Base-by-base conservation (phyloP, 1,140 invertebrate species). In the Pygmarrhopalites habei region DNA sequence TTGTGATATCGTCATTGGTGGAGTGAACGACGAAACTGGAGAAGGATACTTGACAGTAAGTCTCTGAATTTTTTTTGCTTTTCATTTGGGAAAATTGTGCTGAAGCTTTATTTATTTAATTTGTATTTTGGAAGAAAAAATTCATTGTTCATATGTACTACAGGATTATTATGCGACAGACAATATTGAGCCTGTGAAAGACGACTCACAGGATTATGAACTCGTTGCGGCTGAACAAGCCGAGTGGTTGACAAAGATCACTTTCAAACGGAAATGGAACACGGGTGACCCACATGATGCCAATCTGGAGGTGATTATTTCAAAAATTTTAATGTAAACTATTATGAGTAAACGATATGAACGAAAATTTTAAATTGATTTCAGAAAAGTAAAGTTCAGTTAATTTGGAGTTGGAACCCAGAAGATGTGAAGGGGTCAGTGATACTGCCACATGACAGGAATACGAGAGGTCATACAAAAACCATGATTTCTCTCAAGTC, bases 121-220 rank as follows among this genome's bases (percentile, higher is more conserved):
- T 26, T 17, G 25, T 19, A 43, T 15, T 19, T 53, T 19, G 21
- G 5, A 35, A 47, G n/a, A 5, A 47, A 47, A 47, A n/a, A 47
- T 41, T 41, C n/a, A 41, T 41, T 41, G n/a, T n/a, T n/a, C n/a
- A n/a, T n/a, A n/a, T n/a, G n/a, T n/a, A n/a, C 15, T 35, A 7
- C 78, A 92, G 89, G 90, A 92, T 74, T 89, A 85, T 71, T 85
- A 90, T 74, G 87, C 86, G 59, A 78, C 79, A 56, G 79, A 80
- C 21, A 85, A 86, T 61, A 79, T 77, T 12, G 79, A 80, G 2
- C 85, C 87, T 1, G 77, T 86, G 29, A 80, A 83, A 56, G 90
- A 92, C 74, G 78, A 82, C 43, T 83, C 83, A 0, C 87, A 92
- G 73, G 88, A 88, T 73, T 86, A 89, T 71, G 82, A 85, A 52